Evolutionary conservation across 1,140 invertebrate species (phyloP).

Genomic region (Doryteuthis pealeii): DNA sequence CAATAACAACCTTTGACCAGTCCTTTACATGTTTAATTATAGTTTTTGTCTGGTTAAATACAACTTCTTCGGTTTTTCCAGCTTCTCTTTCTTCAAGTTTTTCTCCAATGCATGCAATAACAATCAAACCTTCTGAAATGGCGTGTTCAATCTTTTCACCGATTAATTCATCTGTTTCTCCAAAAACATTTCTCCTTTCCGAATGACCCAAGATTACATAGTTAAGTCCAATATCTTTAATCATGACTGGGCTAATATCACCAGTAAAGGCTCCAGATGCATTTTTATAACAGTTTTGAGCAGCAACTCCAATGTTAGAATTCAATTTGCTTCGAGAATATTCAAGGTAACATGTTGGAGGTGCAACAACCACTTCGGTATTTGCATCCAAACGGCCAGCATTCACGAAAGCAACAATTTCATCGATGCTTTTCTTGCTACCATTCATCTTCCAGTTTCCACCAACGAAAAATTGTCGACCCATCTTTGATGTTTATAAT

Average conservation of each 20-base stretch:
- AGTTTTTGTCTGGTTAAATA: neutral
- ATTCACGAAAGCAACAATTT: slow-evolving; percentile 80
- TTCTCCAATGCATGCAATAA: neutral
- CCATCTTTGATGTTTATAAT: too few relatives aligned
- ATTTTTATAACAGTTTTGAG: neutral
- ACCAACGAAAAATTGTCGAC: slow-evolving; percentile 95
- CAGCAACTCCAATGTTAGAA: neutral
- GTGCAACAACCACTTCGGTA: slow-evolving; percentile 56
- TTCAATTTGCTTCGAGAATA: neutral
- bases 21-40: neutral
- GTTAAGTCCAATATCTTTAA: neutral
- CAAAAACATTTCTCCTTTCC: neutral
- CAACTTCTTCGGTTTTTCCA: neutral
- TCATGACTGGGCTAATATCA: neutral
- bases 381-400: slow-evolving; percentile 74
- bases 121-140: neutral
- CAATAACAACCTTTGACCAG: neutral
- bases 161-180: neutral
- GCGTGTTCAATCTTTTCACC: neutral
- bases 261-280: neutral
- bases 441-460: slow-evolving; percentile 98
- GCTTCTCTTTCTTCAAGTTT: neutral
- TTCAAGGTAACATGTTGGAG: neutral
- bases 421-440: slow-evolving; percentile 75
- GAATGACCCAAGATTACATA: neutral